phyloP scores from a whole-genome alignment of 2,113 vertebrate species.

The Collichthys lucidus region DNA sequence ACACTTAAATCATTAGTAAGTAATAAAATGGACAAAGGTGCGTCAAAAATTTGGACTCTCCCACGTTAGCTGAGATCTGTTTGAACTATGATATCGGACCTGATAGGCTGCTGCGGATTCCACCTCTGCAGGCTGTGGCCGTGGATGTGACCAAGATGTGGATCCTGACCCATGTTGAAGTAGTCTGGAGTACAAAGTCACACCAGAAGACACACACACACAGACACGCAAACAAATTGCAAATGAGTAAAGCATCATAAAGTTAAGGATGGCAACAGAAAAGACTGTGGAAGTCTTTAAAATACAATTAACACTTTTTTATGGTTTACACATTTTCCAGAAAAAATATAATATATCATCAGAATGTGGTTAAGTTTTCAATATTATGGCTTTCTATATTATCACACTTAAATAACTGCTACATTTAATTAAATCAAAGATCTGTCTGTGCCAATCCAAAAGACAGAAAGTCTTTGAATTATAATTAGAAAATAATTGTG shows the following conservation, averaged over 20 bases:
- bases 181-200: constrained; percentile 72
- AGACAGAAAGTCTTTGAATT: not conserved
- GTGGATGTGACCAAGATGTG: constrained; percentile 47
- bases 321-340: not conserved
- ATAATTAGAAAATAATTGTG: not conserved
- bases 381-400: not conserved
- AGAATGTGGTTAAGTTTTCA: not conserved
- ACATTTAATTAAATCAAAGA: not conserved
- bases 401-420: not conserved
- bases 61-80: constrained; percentile 10
- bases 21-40: too few species aligned
- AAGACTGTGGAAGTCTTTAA: not conserved
- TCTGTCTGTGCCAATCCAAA: not conserved
- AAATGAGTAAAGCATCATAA: not conserved
- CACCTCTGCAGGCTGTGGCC: constrained; percentile 43
- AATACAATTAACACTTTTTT: not conserved
- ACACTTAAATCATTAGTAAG: not conserved
- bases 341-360: not conserved
- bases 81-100: constrained; percentile 41
- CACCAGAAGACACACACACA: constrained; percentile 2
- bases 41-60: constrained; percentile 22
- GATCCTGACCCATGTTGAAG: constrained; percentile 48
- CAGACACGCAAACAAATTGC: not conserved
- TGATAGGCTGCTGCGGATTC: constrained; percentile 47
- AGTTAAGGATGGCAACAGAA: not conserved